Base-by-base conservation (phyloP, 1,140 invertebrate species). In the Eufriesea mexicana region DNA sequence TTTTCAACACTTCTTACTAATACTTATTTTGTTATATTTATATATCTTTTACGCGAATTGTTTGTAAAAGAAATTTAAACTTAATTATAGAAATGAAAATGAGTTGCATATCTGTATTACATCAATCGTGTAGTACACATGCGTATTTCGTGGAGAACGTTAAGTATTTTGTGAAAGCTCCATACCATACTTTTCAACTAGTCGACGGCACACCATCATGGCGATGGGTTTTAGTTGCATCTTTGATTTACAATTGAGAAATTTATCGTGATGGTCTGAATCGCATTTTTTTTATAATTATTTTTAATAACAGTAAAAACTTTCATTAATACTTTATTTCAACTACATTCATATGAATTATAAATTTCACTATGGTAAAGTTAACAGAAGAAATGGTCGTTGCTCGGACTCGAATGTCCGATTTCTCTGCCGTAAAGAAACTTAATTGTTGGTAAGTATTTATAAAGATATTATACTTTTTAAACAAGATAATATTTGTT, bases 361-460 rank as follows among this genome's bases (percentile, higher is more conserved):
- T 4, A 72, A 86, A 83, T 77, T 67, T 66, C 80, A 93, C 62
- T 71, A 97, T 97, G 96, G 96, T 97, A 85, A 96, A 96, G 73
- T 94, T 98, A 86, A 98, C 98, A 14, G 97, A 98, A 94, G 97
- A 98, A 94, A 98, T 98, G 97, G 97, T 98, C 89, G 96, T 98
- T 91, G 97, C 97, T 67, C 95, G 98, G 85, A 97, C 97, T n/a
- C 97, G 97, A 94, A 96, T 97, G 86, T 98, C 97, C 51, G 97
- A 98, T 95, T 95, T 98, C 88, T 94, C 95, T 45, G 95, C 96
- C 84, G 97, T 98, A 71, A 98, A 97, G 94, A 98, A 98, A 93
- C 95, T 98, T 47, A 98, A 98, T 95, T 98, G 97, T 92, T 98
- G 98, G 98, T 98, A 93, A 96, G 96, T 94, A 84, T 83, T 89